Evolutionary conservation across 2,113 vertebrate species (phyloP).

Genomic region (Eulemur rufifrons): DNA sequence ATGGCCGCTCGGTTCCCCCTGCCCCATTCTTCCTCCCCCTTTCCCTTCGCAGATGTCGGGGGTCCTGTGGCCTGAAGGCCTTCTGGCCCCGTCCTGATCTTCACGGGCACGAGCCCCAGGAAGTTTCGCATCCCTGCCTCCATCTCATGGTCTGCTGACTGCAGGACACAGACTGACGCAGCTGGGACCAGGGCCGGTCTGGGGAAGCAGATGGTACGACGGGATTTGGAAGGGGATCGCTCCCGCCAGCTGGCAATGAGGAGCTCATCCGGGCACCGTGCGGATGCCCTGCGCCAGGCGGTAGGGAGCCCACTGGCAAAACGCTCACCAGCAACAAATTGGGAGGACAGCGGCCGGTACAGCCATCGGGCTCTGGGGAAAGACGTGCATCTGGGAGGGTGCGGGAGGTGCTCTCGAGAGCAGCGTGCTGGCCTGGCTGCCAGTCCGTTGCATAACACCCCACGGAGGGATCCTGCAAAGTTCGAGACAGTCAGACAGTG

Average conservation of each 20-base stretch:
- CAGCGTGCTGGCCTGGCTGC: fast-evolving
- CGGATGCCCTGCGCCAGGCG: not conserved
- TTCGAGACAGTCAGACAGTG: not conserved
- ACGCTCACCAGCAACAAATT: fast-evolving
- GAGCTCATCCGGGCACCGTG: not conserved
- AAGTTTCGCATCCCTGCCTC: not conserved
- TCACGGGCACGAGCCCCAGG: not conserved
- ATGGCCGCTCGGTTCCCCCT: not conserved
- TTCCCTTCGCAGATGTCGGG: not conserved
- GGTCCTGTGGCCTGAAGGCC: too few species aligned
- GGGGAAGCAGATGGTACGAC: not conserved
- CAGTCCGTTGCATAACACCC: not conserved
- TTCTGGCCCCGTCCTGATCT: not conserved
- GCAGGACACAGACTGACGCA: not conserved
- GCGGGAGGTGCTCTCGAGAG: too few species aligned
- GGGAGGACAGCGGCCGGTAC: not conserved
- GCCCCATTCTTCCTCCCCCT: fast-evolving
- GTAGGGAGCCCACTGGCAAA: fast-evolving
- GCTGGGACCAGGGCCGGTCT: not conserved
- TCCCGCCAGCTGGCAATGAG: not conserved
- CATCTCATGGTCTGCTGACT: not conserved
- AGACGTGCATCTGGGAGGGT: not conserved
- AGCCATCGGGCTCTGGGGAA: not conserved
- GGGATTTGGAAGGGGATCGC: not conserved
- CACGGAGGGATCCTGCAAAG: not conserved